phyloP scores from a whole-genome alignment of 2,797 vertebrate species.

The Coilia nasus region DNA sequence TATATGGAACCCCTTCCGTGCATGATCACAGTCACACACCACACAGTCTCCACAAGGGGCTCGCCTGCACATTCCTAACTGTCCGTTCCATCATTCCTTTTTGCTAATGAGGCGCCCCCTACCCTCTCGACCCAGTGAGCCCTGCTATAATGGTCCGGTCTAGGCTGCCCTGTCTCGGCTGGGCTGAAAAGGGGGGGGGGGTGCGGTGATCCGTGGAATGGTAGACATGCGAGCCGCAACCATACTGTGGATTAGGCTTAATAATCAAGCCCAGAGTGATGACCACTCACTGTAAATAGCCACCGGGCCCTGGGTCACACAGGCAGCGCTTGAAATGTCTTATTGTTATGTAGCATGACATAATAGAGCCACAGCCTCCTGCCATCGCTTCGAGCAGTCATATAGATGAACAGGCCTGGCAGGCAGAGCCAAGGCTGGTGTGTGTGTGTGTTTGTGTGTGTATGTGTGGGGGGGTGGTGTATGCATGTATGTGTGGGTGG shows the following conservation, averaged over 20 bases:
- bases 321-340: constrained; percentile 20
- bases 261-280: background rate
- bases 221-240: background rate
- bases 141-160: constrained; percentile 1
- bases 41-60: background rate
- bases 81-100: constrained; percentile 4
- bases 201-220: background rate
- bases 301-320: background rate
- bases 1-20: background rate
- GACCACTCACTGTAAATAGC: constrained; percentile 20
- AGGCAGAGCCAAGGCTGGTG: too few species aligned
- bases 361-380: constrained; percentile 14
- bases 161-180: background rate
- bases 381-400: background rate
- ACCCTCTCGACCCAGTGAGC: background rate
- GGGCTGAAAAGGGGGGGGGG: background rate
- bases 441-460: too few species aligned
- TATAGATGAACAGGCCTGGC: background rate
- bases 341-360: constrained; percentile 14
- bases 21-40: too few species aligned
- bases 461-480: too few species aligned
- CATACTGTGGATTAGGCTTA: background rate
- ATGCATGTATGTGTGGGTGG: too few species aligned
- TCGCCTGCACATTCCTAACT: background rate
- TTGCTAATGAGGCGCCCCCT: background rate